phyloP scores from a whole-genome alignment of 1,140 invertebrate species.

The Plodia interpunctella region DNA sequence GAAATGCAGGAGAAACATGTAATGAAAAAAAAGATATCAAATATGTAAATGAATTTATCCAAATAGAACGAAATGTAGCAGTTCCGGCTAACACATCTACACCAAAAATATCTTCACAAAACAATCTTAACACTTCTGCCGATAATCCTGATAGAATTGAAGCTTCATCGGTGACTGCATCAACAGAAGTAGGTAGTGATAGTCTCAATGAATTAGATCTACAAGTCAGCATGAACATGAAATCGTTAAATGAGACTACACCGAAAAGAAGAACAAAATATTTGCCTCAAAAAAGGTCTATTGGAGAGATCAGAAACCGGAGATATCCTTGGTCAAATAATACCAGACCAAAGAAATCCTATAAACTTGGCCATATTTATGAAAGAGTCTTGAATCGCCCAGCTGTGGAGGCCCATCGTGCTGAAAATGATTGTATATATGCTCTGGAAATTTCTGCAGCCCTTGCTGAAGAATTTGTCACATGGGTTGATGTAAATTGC shows the following conservation, averaged over 20 bases:
- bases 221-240: slow-evolving; percentile 13
- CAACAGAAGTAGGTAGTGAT: too few relatives aligned
- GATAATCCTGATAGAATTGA: too few relatives aligned
- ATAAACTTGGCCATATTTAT: slow-evolving; percentile 77
- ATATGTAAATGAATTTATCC: neutral
- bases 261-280: slow-evolving; percentile 25
- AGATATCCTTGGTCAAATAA: slow-evolving; percentile 32
- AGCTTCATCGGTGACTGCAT: too few relatives aligned
- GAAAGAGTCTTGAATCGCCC: slow-evolving; percentile 55
- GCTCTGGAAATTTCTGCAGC: slow-evolving; percentile 75
- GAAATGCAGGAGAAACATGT: neutral
- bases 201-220: neutral
- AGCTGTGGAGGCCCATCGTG: slow-evolving; percentile 72
- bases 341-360: slow-evolving; percentile 45
- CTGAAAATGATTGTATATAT: slow-evolving; percentile 80
- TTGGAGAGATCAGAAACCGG: neutral
- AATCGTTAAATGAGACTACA: slow-evolving; percentile 47
- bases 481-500: slow-evolving; percentile 43
- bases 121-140: too few relatives aligned
- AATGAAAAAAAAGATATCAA: neutral
- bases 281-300: neutral
- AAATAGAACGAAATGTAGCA: neutral
- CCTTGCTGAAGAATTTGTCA: slow-evolving; percentile 31
- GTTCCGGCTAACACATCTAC: neutral
- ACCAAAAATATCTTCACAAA: neutral